Conservation (phyloP, 1,140 invertebrate species). For the Drosophila sproati region DNA sequence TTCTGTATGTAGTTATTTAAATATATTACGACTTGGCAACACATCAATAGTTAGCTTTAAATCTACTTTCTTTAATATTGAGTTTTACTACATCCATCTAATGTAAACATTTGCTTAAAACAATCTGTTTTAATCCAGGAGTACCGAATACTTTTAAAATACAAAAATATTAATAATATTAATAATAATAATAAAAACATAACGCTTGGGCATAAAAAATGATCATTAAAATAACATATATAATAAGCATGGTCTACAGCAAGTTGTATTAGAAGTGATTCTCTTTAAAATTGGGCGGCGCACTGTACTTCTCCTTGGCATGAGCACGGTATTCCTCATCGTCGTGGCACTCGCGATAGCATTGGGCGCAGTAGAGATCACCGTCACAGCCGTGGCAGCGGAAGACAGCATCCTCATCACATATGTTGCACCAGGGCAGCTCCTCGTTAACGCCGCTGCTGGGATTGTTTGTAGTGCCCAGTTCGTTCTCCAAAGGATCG, state of each 20-base stretch:
- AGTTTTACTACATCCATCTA: slow-evolving; percentile 15
- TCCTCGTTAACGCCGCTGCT: slow-evolving; percentile 85
- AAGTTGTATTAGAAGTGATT: slow-evolving; percentile 64
- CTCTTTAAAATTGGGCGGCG: slow-evolving; percentile 76
- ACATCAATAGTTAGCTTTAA: not conserved
- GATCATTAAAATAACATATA: slow-evolving; percentile 11
- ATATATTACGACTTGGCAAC: not conserved
- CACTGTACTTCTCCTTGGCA: slow-evolving; percentile 62
- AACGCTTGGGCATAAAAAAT: slow-evolving; percentile 10
- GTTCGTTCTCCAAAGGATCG: slow-evolving; percentile 65
- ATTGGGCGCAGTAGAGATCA: slow-evolving; percentile 90
- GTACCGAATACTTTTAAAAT: slow-evolving; percentile 6
- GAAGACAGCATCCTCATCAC: slow-evolving; percentile 90
- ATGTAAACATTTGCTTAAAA: slow-evolving; percentile 1
- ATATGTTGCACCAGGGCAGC: slow-evolving; percentile 91
- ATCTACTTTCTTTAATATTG: slow-evolving; percentile 15
- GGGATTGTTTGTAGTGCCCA: slow-evolving; percentile 23
- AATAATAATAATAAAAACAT: not conserved
- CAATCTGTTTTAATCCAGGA: slow-evolving; percentile 6
- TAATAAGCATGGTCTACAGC: slow-evolving; percentile 17
- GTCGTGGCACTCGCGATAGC: slow-evolving; percentile 87
- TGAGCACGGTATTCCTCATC: slow-evolving; percentile 81
- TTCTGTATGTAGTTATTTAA: not conserved
- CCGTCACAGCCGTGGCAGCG: slow-evolving; percentile 89
- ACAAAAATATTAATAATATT: not conserved